A percentile compares a stretch with the other conserved stretches of the same genome.
phyloP scores from a whole-genome alignment of 2,888 invertebrate genomes.

The Tenthredo scrophulariae region DNA sequence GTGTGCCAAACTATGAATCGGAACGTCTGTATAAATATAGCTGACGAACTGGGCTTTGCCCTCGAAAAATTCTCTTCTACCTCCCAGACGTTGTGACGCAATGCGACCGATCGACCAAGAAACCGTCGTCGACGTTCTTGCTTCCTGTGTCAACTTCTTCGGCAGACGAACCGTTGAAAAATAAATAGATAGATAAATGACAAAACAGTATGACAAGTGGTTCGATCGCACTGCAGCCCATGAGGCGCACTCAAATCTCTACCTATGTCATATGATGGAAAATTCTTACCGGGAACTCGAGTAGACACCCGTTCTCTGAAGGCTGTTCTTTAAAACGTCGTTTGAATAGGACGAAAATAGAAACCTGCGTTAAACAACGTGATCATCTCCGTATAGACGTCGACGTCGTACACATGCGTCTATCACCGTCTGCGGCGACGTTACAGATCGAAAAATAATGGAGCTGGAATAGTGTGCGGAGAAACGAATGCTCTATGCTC shows the following conservation, averaged over 20 bases:
- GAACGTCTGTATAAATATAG: slow-evolving; percentile 23
- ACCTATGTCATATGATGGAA: neutral
- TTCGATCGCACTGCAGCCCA: neutral
- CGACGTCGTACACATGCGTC: neutral
- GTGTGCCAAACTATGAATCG: slow-evolving; percentile 39
- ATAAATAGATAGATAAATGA: neutral
- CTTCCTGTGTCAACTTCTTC: slow-evolving; percentile 22
- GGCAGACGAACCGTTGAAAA: neutral
- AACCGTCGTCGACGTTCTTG: neutral
- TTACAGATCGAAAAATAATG: neutral
- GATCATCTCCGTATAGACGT: neutral
- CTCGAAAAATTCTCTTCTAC: slow-evolving; percentile 31
- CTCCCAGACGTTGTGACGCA: slow-evolving; percentile 33
- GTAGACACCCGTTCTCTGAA: neutral
- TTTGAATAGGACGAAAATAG: slow-evolving; percentile 15
- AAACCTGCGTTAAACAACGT: neutral
- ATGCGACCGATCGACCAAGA: neutral
- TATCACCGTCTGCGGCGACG: neutral
- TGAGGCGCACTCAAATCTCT: no score
- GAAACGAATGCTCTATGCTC: no score
- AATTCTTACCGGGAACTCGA: neutral
- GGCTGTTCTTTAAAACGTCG: neutral
- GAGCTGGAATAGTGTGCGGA: neutral
- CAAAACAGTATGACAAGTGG: neutral
- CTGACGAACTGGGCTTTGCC: slow-evolving; percentile 39